A percentile compares a stretch with the other conserved stretches of the same genome.
phyloP scores from a whole-genome alignment of 2,888 invertebrate genomes.

The Athalia circularis region DNA sequence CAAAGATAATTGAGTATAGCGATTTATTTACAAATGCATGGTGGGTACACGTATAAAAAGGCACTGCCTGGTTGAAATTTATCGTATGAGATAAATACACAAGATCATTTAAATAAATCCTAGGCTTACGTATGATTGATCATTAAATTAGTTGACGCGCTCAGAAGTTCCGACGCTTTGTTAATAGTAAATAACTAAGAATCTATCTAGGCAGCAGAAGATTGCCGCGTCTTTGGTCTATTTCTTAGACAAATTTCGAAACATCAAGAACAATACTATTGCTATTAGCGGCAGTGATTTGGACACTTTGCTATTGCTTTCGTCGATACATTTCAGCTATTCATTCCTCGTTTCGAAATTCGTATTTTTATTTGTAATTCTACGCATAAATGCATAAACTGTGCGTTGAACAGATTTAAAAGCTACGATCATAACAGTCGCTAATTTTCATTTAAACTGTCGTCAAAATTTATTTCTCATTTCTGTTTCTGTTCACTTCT shows the following conservation, averaged over 20 bases:
- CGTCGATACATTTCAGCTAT: neutral
- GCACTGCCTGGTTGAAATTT: conserved; percentile 15
- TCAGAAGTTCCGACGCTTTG: conserved; percentile 26
- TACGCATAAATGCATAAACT: conserved; percentile 2
- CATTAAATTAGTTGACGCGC: conserved; percentile 48
- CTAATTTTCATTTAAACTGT: conserved; percentile 17
- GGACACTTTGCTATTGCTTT: conserved; percentile 10
- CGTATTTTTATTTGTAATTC: conserved; percentile 24
- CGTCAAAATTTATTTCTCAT: too few species aligned
- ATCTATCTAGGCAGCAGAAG: conserved; percentile 58
- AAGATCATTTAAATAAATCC: conserved; percentile 18
- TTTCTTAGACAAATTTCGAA: conserved; percentile 44
- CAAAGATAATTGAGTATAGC: conserved; percentile 11
- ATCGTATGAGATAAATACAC: conserved; percentile 25
- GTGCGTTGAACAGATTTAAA: neutral
- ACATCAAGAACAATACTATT: conserved; percentile 12
- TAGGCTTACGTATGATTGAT: conserved; percentile 61
- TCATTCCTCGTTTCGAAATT: conserved; percentile 21
- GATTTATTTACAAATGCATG: conserved; percentile 42
- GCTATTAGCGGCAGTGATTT: conserved; percentile 28
- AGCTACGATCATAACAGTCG: conserved; percentile 1
- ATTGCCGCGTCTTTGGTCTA: conserved; percentile 68
- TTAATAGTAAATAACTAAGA: conserved; percentile 53
- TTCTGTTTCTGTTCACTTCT: too few species aligned
- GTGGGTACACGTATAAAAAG: conserved; percentile 18